Base-by-base conservation (phyloP, 92 coral and sea anemone species). In the Epizoanthus rinbou region DNA sequence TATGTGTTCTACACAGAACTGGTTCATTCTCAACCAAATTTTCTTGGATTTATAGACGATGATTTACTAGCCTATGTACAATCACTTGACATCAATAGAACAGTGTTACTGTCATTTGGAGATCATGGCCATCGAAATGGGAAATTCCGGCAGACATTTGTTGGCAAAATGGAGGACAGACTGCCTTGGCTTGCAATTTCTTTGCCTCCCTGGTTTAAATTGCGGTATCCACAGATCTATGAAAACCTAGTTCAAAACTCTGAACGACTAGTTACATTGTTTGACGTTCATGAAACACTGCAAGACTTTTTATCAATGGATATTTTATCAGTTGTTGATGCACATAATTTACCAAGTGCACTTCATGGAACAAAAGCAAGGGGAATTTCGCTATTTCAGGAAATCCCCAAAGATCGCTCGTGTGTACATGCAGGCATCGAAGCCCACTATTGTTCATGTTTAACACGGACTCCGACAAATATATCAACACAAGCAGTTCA, bases 61-160 rank as follows among this genome's bases (percentile, higher is more conserved):
- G 81, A 75, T 22, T 11, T 75, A 16, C 68, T 75, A 3, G 10
- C 68, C 25, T 75, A 75, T 18, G 16, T 75, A 31, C 23, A 58
- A 14, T 75, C 81, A 6, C 35, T 75, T 8, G 81, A 75, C 69
- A 17, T 75, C 16, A 75, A 75, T 19, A 75, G 9, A 14, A 75
- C 81, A 23, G 68, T 17, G 3, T 37, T 75, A 18, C 3, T 75
- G 7, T 75, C 56, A 9, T 75, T 75, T 75, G 81, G 81, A n/a
- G 81, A 75, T 57, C 81, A 75, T 58, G 81, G 80, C 18, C 80
- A 74, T 15, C 31, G 80, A 24, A 74, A 25, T 56, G 80, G 80
- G 33, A 74, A 74, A 28, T 74, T 74, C 18, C 80, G 80, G 65
- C 80, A 52, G 80, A 74, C 80, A 56, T 74, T 74, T 74, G 80